These are phyloP conservation scores for Crocidura indochinensis DNA, from an alignment of 2,797 vertebrate genomes.

Conservation along the genomic window DNA sequence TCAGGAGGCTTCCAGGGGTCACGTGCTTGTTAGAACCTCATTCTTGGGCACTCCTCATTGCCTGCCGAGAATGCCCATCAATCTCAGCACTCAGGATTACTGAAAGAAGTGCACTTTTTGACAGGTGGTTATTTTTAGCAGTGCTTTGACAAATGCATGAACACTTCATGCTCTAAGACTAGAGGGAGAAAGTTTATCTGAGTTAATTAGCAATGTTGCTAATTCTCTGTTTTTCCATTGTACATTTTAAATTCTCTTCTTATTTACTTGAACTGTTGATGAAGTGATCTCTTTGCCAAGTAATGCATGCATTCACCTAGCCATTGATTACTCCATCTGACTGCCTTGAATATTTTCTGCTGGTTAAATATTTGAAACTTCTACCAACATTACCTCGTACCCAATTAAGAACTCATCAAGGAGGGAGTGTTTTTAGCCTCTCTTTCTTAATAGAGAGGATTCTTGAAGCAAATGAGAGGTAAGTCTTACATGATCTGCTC, in stretches of 20 bases:
- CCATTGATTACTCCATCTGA: constrained; percentile 72
- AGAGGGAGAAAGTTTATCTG: constrained; percentile 14
- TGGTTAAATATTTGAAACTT: constrained; percentile 82
- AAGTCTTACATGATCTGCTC: not conserved
- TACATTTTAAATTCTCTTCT: constrained; percentile 41
- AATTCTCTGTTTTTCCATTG: constrained; percentile 62
- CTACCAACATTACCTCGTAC: constrained; percentile 73
- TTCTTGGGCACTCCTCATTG: not conserved
- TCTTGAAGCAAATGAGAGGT: constrained; percentile 59
- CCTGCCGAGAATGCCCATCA: not conserved
- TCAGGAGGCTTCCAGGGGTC: constrained; percentile 14
- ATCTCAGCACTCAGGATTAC: not conserved
- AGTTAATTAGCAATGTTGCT: constrained; percentile 61
- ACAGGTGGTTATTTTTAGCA: constrained; percentile 66
- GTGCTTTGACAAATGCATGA: constrained; percentile 12
- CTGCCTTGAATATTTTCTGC: constrained; percentile 81
- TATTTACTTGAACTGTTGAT: constrained; percentile 68
- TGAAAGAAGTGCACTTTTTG: not conserved
- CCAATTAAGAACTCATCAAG: constrained; percentile 70
- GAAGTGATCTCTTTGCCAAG: constrained; percentile 62
- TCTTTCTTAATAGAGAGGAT: constrained; percentile 65
- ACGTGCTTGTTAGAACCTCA: not conserved
- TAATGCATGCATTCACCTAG: constrained; percentile 4
- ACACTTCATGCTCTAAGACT: constrained; percentile 1
- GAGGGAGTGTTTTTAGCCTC: constrained; percentile 53